Conservation (phyloP, 2,797 vertebrate species). For the Avahi laniger region DNA sequence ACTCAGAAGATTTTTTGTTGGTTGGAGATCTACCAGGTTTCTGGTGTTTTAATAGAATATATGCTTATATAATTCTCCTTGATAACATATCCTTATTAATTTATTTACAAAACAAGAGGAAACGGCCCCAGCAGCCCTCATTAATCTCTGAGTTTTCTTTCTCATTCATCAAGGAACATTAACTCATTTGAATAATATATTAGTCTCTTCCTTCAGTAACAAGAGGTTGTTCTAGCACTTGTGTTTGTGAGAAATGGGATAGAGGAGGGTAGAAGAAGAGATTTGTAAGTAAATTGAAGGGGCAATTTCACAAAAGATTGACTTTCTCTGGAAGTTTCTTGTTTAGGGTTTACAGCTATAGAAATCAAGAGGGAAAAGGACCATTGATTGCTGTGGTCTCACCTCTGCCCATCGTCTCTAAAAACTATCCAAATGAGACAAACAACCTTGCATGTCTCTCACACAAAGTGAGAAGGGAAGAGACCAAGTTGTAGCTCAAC, state of each 20-base stretch:
- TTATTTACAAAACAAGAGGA: conserved; percentile 54
- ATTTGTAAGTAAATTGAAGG: background rate
- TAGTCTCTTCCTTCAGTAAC: background rate
- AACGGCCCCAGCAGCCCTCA: background rate
- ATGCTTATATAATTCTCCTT: background rate
- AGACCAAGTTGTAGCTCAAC: background rate
- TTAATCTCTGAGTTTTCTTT: conserved; percentile 24
- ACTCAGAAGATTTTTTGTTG: background rate
- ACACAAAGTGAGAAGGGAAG: background rate
- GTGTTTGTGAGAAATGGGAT: background rate
- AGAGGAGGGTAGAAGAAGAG: background rate
- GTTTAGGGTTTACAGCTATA: background rate
- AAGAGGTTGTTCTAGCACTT: background rate
- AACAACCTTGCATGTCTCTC: background rate
- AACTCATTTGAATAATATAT: background rate
- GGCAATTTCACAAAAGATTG: background rate
- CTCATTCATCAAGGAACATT: conserved; percentile 23
- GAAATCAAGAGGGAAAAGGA: background rate
- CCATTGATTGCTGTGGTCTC: background rate
- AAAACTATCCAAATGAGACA: background rate
- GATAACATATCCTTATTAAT: background rate
- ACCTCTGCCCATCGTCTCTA: background rate
- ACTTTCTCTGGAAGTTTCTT: background rate
- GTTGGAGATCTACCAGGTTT: background rate
- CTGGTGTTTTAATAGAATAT: background rate